phyloP scores from a whole-genome alignment of 2,113 vertebrate species.

The Caranx melampygus region DNA sequence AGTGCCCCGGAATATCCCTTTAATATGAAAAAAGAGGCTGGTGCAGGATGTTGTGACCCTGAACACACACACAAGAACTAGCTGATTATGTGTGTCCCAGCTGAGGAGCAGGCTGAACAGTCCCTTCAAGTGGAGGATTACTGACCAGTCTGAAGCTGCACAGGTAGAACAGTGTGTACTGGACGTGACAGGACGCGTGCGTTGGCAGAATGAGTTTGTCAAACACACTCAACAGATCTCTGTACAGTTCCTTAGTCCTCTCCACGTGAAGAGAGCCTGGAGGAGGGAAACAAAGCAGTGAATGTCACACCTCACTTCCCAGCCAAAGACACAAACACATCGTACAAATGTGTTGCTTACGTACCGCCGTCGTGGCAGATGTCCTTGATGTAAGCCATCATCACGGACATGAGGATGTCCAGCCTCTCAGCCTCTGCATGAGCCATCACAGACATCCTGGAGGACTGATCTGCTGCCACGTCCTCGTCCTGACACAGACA shows the following conservation, averaged over 20 bases:
- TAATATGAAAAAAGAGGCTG: neutral
- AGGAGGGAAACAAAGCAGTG: neutral
- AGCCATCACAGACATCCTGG: slow-evolving; percentile 76
- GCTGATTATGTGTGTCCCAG: too few species aligned
- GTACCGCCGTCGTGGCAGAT: slow-evolving; percentile 87
- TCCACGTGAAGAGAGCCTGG: slow-evolving; percentile 86
- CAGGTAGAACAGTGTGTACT: slow-evolving; percentile 94
- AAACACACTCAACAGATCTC: slow-evolving; percentile 89
- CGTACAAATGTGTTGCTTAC: neutral
- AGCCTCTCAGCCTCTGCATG: slow-evolving; percentile 92
- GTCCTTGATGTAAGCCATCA: slow-evolving; percentile 92
- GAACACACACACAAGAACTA: neutral
- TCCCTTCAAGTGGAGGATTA: slow-evolving; percentile 27
- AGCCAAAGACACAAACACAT: too few species aligned
- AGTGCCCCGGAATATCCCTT: too few species aligned
- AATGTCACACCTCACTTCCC: neutral
- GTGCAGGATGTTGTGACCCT: neutral
- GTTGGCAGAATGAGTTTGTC: slow-evolving; percentile 96
- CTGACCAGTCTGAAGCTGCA: slow-evolving; percentile 97
- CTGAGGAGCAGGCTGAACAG: neutral
- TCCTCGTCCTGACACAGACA: slow-evolving; percentile 85
- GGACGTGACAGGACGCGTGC: slow-evolving; percentile 93
- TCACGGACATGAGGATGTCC: slow-evolving; percentile 88
- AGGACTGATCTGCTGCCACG: slow-evolving; percentile 75
- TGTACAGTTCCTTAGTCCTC: slow-evolving; percentile 91